phyloP scores from a whole-genome alignment of 2,797 vertebrate species.

The Diplodus puntazzo region DNA sequence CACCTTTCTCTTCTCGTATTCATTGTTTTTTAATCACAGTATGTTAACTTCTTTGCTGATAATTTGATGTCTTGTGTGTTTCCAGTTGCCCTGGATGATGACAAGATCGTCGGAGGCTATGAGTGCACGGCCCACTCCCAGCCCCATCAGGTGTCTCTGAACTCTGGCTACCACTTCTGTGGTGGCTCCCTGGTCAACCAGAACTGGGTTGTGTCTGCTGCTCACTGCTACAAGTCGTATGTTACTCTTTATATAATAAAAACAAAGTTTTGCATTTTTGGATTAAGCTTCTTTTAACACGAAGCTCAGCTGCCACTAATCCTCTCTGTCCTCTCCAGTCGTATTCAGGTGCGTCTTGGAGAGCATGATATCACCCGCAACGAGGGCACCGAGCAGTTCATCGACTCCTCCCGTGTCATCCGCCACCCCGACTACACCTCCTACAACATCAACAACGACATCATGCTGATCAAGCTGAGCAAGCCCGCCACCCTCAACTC shows the following conservation, averaged over 20 bases:
- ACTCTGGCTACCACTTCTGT: slow-evolving; percentile 71
- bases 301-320: not conserved
- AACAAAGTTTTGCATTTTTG: not conserved
- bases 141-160: slow-evolving; percentile 76
- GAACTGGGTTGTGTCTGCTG: slow-evolving; percentile 79
- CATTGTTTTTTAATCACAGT: too few relatives aligned
- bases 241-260: not conserved
- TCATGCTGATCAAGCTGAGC: slow-evolving; percentile 90
- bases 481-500: slow-evolving; percentile 75
- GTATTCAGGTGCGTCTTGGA: slow-evolving; percentile 86
- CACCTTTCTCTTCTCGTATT: not conserved
- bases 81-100: slow-evolving; percentile 57
- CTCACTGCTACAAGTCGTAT: slow-evolving; percentile 78
- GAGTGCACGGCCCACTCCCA: slow-evolving; percentile 65
- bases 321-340: slow-evolving; percentile 62
- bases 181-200: slow-evolving; percentile 76
- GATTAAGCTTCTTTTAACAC: not conserved
- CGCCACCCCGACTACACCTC: slow-evolving; percentile 73
- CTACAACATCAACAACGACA: slow-evolving; percentile 81
- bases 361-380: slow-evolving; percentile 78
- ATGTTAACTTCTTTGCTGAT: not conserved
- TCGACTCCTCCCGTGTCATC: slow-evolving; percentile 78
- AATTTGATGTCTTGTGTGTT: not conserved
- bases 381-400: slow-evolving; percentile 82
- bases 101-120: slow-evolving; percentile 76